These are phyloP conservation scores for Vidua macroura DNA, from an alignment of 2,113 vertebrate genomes.

Conservation along the genomic window DNA sequence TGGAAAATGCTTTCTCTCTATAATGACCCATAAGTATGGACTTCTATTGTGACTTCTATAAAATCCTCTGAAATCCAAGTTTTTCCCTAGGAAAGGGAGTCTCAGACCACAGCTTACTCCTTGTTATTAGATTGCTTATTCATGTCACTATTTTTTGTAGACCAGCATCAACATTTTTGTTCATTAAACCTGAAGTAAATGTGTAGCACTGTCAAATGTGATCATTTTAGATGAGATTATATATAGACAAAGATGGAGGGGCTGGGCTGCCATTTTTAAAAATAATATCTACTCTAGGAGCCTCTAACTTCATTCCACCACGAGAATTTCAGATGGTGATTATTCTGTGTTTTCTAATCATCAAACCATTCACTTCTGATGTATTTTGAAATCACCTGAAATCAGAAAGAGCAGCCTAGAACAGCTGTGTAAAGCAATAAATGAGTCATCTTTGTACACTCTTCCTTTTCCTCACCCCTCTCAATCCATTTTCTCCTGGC, in stretches of 20 bases:
- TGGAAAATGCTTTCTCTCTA: neutral
- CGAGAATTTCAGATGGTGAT: neutral
- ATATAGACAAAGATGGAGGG: no score
- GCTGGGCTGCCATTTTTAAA: neutral
- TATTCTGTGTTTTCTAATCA: neutral
- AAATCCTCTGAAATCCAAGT: neutral
- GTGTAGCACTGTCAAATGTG: neutral
- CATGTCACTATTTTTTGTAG: neutral
- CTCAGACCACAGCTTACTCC: neutral
- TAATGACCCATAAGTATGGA: neutral
- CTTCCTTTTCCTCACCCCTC: neutral
- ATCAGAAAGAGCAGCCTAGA: neutral
- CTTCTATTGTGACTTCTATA: rapidly evolving
- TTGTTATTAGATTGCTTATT: neutral
- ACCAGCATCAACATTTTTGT: neutral
- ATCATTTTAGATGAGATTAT: neutral
- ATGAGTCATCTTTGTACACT: neutral
- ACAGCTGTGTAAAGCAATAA: neutral
- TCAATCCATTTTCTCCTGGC: neutral
- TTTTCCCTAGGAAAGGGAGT: neutral
- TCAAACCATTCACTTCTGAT: neutral
- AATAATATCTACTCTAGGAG: neutral
- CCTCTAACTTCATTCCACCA: neutral
- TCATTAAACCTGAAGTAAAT: neutral
- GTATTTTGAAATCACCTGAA: neutral